phyloP scores from a whole-genome alignment of 2,113 vertebrate genomes.

The Cyphomyrus discorhynchus region DNA sequence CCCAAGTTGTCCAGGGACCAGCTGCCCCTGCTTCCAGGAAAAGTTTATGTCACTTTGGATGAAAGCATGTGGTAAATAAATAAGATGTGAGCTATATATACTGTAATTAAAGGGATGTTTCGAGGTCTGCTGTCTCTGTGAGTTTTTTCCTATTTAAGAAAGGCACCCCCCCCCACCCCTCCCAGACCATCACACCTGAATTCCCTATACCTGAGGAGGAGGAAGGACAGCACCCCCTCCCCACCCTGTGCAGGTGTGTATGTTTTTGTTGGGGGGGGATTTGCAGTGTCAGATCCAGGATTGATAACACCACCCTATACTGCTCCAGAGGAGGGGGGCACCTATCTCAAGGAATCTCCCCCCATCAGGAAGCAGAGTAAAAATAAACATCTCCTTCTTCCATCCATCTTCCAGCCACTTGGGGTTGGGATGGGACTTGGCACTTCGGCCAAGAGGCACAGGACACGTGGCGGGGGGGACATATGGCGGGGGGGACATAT shows the following conservation, averaged over 20 bases:
- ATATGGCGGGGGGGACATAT: no score
- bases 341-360: background rate
- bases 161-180: background rate
- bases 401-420: background rate
- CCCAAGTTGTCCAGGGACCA: background rate
- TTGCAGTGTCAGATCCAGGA: conserved; percentile 35
- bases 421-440: background rate
- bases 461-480: background rate
- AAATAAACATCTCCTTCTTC: background rate
- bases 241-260: conserved; percentile 65
- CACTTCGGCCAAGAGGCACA: background rate
- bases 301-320: conserved; percentile 46
- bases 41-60: background rate
- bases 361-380: background rate
- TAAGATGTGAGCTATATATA: background rate
- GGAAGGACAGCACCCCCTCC: conserved; percentile 53
- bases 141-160: background rate
- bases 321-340: background rate
- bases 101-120: background rate
- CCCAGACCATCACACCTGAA: conserved; percentile 31
- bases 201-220: conserved; percentile 68
- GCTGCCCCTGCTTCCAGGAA: background rate
- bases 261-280: conserved; percentile 45
- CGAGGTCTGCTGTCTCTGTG: background rate
- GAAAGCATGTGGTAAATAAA: background rate